Evolutionary conservation across 1,140 invertebrate genomes (phyloP), one percentile per base, ranked within the genome.

Genomic region (Nasonia vitripennis): DNA sequence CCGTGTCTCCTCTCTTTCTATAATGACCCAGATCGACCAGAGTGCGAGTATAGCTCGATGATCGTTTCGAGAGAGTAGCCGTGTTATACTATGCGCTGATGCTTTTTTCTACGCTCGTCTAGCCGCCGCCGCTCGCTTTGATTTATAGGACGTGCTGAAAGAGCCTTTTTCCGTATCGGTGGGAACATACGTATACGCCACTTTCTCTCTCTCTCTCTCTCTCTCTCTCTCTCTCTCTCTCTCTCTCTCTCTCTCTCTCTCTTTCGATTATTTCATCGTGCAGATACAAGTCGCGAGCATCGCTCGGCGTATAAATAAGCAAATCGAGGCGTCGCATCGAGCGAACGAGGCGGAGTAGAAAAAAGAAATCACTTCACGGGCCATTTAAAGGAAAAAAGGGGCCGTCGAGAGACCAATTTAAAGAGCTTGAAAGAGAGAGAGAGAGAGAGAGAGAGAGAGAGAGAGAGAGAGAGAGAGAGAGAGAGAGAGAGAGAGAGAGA

Each of bases 351-450:
- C 12, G 20, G 5, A 62, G 23, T 27, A 27, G 34, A 70, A 70
- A 70, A 78, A 14, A 78, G n/a, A n/a, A 48, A 78, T 78, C 41
- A 31, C 23, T n/a, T 78, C 45, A 70, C 68, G 68, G 75, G 45
- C 23, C 37, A 78, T 78, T 23, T 34, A 11, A 34, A 62, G 55
- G 20, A 62, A 62, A 62, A 71, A 71, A 67, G 23, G 45, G 17
- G n/a, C 3, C 41, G 62, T 9, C 79, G n/a, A 71, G 71, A 71
- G 6, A 20, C 41, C 70, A 81, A 81, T 81, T 81, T 81, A 74
- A 81, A 81, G 1, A 27, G 27, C 37, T 27, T 0, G 23, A 27
- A 1, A 27, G 27, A 27, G 27, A 27, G 27, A 27, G 27, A 27
- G 27, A 27, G 27, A 27, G 27, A 27, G 27, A 27, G 27, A 27